Base-by-base conservation (phyloP, 2,888 invertebrate genomes). In the Mythimna pallens region DNA sequence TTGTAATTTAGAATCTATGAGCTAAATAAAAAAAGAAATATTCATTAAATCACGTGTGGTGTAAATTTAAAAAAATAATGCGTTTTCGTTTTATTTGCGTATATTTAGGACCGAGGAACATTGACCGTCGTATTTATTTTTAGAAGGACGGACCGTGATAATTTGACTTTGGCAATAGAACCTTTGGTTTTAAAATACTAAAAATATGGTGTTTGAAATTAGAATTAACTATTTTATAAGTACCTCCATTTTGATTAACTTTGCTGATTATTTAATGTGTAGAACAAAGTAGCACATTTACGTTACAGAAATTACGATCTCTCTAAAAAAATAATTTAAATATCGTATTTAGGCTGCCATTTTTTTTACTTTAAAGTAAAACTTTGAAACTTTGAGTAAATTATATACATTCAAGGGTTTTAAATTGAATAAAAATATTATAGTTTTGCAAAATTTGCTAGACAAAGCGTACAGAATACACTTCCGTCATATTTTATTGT, bases 81-180 rank as follows among this genome's bases (percentile, higher is more conserved):
- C n/a, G 12, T 20, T 43, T 61, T 43, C 0, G 4, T n/a, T 58
- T 54, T 70, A 30, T n/a, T 22, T 20, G 20, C 17, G 1, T 36
- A 10, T 43, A 57, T 63, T 63, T 71, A 36, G 52, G 12, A 7
- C 22, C 43, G 79, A 59, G 4, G 36, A 59, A n/a, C n/a, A 36
- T 47, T 54, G 63, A 30, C 25, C 22, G 58, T n/a, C 58, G 10
- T 55, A 50, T 54, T 64, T 72, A 79, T 76, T 64, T 79, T 64
- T 72, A 64, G 79, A 12, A 52, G 55, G 30, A 54, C 47, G 55
- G 30, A 54, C 47, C 47, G 64, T 40, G 43, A 8, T 40, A 67
- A 47, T 34, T 62, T 34, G 10, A 17, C 30, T 2, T 34, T 52
- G 14, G 34, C 36, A 47, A 52, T 43, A 47, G 10, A 40, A 40